A percentile compares a stretch with the other conserved stretches of the same genome.
These are phyloP conservation scores for Zygothrica quintamaculata DNA, from an alignment of 2,888 invertebrate species.

Conservation along the genomic window DNA sequence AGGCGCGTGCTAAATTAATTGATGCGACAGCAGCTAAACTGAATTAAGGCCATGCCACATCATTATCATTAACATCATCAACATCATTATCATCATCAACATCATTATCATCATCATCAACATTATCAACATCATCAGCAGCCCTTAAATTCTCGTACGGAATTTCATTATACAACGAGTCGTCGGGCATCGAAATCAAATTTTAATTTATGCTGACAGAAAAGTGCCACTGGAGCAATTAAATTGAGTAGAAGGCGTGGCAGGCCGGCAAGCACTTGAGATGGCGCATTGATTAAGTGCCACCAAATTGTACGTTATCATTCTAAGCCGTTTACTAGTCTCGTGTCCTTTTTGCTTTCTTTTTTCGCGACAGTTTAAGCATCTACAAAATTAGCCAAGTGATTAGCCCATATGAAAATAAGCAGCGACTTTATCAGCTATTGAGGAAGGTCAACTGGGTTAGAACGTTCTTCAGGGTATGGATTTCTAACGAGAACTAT, in stretches of 20 bases:
- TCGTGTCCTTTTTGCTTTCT: slow-evolving; percentile 24
- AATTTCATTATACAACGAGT: slow-evolving; percentile 60
- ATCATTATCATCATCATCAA: slow-evolving; percentile 23
- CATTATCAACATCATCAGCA: slow-evolving; percentile 31
- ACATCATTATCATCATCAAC: slow-evolving; percentile 27
- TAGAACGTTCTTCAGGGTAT: neutral
- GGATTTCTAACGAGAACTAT: neutral
- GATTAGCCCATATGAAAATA: slow-evolving; percentile 39
- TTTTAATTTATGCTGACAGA: slow-evolving; percentile 74
- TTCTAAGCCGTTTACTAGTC: slow-evolving; percentile 22
- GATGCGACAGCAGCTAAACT: slow-evolving; percentile 52
- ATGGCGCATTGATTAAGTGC: slow-evolving; percentile 28
- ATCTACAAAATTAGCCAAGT: slow-evolving; percentile 35
- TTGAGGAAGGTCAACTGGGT: no score
- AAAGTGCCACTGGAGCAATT: slow-evolving; percentile 69
- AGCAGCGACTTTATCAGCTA: no score
- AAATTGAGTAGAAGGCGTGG: slow-evolving; percentile 52
- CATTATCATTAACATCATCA: slow-evolving; percentile 31
- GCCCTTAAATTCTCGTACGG: slow-evolving; percentile 47
- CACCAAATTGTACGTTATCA: slow-evolving; percentile 5
- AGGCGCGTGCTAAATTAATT: slow-evolving; percentile 67
- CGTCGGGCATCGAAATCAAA: slow-evolving; percentile 56
- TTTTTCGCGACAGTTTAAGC: slow-evolving; percentile 37
- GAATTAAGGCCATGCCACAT: slow-evolving; percentile 44
- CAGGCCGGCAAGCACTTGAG: slow-evolving; percentile 18